These are phyloP conservation scores for Calameuta filiformis DNA, from an alignment of 2,888 invertebrate species.

Conservation along the genomic window DNA sequence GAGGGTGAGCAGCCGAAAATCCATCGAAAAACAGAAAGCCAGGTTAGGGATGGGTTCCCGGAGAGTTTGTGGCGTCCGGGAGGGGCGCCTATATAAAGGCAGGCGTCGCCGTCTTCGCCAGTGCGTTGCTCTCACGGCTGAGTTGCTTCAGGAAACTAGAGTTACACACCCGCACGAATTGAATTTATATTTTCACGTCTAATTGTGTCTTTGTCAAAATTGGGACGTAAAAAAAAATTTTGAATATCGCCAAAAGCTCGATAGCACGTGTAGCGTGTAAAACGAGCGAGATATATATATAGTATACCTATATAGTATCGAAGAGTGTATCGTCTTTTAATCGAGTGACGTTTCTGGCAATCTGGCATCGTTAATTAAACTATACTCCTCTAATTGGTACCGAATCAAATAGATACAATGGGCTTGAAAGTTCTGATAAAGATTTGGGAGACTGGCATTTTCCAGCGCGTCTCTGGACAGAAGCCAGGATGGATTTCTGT, in stretches of 20 bases:
- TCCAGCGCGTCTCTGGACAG: slow-evolving; percentile 36
- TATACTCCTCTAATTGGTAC: neutral
- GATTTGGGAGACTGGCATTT: slow-evolving; percentile 43
- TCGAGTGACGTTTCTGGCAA: neutral
- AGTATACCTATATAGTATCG: neutral
- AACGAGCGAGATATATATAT: neutral
- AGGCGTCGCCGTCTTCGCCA: slow-evolving; percentile 7
- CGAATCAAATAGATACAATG: slow-evolving; percentile 33
- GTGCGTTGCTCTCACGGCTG: slow-evolving; percentile 13
- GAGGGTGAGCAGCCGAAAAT: slow-evolving; percentile 1
- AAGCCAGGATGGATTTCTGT: slow-evolving; percentile 30
- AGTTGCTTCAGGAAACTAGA: neutral
- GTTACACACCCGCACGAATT: neutral
- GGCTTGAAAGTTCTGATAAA: slow-evolving; percentile 50
- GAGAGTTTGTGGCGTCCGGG: slow-evolving; percentile 10
- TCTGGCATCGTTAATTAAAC: neutral
- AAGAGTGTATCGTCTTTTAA: neutral
- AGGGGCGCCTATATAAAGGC: slow-evolving; percentile 22
- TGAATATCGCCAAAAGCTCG: neutral
- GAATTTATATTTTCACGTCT: neutral
- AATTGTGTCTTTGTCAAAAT: neutral
- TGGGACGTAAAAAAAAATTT: neutral
- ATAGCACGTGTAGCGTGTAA: neutral
- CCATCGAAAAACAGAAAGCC: slow-evolving; percentile 5
- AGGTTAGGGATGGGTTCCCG: slow-evolving; percentile 9